These are phyloP conservation scores for Torymus texanus DNA, from an alignment of 2,888 invertebrate genomes.

Conservation along the genomic window DNA sequence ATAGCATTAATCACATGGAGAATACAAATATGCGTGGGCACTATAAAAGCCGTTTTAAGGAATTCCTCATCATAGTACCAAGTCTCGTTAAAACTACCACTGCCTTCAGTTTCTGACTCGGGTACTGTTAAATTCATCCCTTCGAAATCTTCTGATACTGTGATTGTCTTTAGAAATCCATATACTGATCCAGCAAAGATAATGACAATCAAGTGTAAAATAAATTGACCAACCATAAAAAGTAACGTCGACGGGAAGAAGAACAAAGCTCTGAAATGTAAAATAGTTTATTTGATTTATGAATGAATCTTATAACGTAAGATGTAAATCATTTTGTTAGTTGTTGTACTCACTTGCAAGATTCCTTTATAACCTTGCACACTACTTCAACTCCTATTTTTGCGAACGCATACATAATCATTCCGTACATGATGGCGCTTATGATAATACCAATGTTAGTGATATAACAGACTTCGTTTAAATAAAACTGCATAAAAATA, in stretches of 20 bases:
- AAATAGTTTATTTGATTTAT: too few species aligned
- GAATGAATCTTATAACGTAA: too few species aligned
- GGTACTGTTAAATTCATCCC: too few species aligned
- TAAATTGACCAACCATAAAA: conserved; percentile 13
- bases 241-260: conserved; percentile 39
- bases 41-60: too few species aligned
- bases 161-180: conserved; percentile 8
- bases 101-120: too few species aligned
- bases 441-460: not conserved
- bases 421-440: not conserved
- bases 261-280: conserved; percentile 43
- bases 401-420: conserved; percentile 3
- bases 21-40: conserved; percentile 9
- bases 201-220: not conserved
- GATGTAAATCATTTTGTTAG: too few species aligned
- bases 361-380: conserved; percentile 32
- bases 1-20: conserved; percentile 25
- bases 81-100: not conserved
- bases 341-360: conserved; percentile 37
- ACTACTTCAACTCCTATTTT: conserved; percentile 28
- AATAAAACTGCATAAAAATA: not conserved
- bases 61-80: not conserved
- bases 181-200: not conserved
- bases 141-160: not conserved
- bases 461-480: too few species aligned